phyloP scores from a whole-genome alignment of 2,888 invertebrate species.

The Pristionchus maxplancki region DNA sequence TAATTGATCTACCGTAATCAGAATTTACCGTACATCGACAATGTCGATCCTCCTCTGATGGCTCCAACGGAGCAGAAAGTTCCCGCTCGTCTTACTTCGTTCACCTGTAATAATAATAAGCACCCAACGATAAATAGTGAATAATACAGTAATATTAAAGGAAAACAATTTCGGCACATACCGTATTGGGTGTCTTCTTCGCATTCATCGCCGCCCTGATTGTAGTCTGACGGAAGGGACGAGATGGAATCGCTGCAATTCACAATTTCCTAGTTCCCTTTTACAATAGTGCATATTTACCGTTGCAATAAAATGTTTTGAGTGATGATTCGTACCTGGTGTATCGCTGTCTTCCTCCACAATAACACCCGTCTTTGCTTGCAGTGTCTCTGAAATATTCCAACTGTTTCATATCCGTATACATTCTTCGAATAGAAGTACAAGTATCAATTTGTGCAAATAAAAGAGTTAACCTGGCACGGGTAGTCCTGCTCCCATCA shows the following conservation, averaged over 20 bases:
- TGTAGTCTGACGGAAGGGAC: no score
- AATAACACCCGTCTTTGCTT: constrained; percentile 2
- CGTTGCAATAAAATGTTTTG: no score
- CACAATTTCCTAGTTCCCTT: no score
- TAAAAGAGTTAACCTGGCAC: neutral
- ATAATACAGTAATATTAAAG: no score
- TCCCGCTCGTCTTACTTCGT: neutral
- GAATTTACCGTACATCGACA: neutral
- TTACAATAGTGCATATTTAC: no score
- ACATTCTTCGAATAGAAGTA: neutral
- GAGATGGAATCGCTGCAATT: no score
- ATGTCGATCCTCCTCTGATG: constrained; percentile 3
- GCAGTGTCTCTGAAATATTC: neutral
- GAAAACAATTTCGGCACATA: no score
- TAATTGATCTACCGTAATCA: neutral
- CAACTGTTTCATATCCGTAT: neutral
- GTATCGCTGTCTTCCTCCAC: neutral
- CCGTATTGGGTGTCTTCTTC: no score
- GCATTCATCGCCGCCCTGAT: no score
- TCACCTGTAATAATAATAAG: neutral
- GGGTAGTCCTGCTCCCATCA: constrained; percentile 29
- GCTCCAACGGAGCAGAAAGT: neutral
- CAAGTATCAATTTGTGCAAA: neutral
- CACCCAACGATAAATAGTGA: no score
- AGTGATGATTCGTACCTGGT: neutral